These are phyloP conservation scores for Aphidoletes aphidimyza DNA, from an alignment of 2,888 invertebrate genomes.

Conservation along the genomic window DNA sequence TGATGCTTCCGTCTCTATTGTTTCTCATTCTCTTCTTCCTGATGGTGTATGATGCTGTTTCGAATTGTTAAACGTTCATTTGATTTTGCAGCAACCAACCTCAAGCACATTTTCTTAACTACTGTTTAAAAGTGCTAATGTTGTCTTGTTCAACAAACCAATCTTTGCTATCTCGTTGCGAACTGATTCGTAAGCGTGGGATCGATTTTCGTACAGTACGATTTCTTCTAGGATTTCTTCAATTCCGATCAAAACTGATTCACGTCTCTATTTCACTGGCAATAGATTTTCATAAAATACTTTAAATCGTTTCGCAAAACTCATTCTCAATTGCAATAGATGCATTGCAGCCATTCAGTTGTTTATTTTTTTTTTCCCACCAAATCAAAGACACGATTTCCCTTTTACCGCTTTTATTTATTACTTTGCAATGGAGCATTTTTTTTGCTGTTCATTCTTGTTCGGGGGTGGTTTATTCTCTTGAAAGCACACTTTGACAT, in stretches of 20 bases:
- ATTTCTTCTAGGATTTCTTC: too few relatives aligned
- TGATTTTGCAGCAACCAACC: neutral
- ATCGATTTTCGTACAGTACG: too few relatives aligned
- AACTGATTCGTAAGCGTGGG: too few relatives aligned
- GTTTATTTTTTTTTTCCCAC: too few relatives aligned
- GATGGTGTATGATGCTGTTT: neutral
- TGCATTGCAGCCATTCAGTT: neutral
- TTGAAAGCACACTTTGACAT: neutral
- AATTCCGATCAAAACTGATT: too few relatives aligned
- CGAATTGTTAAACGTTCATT: neutral
- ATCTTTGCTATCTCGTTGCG: too few relatives aligned
- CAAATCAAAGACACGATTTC: neutral
- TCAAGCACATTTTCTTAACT: neutral
- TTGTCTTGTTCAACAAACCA: neutral
- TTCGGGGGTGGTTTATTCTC: neutral
- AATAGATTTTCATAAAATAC: too few relatives aligned
- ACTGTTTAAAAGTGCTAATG: conserved; percentile 3
- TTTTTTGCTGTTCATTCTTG: neutral
- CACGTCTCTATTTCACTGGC: too few relatives aligned
- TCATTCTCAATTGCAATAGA: neutral
- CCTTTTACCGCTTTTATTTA: conserved; percentile 33
- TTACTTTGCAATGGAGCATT: neutral
- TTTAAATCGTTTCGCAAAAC: too few relatives aligned
- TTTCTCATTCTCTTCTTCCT: neutral
- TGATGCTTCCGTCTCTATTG: neutral